Evolutionary conservation across 2,888 invertebrate species (phyloP).

Genomic region (Hipparchia semele): DNA sequence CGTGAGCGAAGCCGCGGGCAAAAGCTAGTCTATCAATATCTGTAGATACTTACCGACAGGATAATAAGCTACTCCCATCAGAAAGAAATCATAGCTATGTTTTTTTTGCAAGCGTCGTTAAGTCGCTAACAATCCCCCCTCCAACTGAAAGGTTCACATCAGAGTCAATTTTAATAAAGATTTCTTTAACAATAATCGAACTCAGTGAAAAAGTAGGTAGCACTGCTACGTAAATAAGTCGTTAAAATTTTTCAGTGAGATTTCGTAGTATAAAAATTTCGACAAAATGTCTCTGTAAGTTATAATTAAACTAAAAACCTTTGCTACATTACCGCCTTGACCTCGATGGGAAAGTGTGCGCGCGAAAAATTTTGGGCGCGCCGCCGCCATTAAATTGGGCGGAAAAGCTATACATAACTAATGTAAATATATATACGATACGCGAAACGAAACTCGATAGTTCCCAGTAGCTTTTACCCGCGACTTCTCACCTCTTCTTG

Average conservation of each 20-base stretch:
- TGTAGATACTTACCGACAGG: too few species aligned
- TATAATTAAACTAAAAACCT: constrained; percentile 18
- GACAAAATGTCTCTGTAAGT: neutral
- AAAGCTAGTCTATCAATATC: too few species aligned
- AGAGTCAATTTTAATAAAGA: neutral
- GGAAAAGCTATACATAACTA: constrained; percentile 43
- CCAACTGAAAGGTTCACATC: too few species aligned
- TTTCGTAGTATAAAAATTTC: neutral
- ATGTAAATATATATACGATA: neutral
- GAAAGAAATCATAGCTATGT: too few species aligned
- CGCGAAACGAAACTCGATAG: neutral
- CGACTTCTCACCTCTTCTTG: neutral
- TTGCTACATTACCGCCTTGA: constrained; percentile 33
- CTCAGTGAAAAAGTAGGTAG: neutral
- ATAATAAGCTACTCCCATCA: too few species aligned
- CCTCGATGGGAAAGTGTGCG: constrained; percentile 47
- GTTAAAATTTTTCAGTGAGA: neutral
- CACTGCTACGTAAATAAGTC: neutral
- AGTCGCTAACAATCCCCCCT: too few species aligned
- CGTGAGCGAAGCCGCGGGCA: too few species aligned
- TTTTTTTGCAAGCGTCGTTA: too few species aligned
- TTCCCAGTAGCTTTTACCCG: too few species aligned
- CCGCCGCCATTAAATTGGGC: constrained; percentile 48
- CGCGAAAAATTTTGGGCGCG: constrained; percentile 49
- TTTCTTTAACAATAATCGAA: too few species aligned